phyloP scores from a whole-genome alignment of 2,888 invertebrate species.

The Sarcophaga subvicina region DNA sequence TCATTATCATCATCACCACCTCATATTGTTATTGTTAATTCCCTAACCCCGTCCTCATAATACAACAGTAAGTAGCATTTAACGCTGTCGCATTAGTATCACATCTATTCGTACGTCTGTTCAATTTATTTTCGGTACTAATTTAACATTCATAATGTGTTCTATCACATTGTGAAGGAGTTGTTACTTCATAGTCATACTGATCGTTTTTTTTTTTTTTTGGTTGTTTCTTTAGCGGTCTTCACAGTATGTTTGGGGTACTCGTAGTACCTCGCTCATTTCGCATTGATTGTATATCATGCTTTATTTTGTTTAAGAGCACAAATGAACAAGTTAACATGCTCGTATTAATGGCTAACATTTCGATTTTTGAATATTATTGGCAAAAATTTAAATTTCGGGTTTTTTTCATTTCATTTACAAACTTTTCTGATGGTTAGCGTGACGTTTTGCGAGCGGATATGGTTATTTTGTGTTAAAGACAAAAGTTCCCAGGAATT shows the following conservation, averaged over 20 bases:
- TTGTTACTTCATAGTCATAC: constrained; percentile 65
- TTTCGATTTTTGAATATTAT: background rate
- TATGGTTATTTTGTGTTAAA: background rate
- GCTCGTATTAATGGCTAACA: background rate
- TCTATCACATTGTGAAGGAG: constrained; percentile 56
- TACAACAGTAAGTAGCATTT: background rate
- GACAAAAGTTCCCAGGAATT: background rate
- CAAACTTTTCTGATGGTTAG: background rate
- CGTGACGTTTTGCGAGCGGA: no score
- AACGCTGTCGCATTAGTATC: constrained; percentile 11
- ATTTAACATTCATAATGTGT: constrained; percentile 72
- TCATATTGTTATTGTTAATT: constrained; percentile 18
- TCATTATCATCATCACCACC: background rate
- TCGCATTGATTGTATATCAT: no score
- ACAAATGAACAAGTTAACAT: no score
- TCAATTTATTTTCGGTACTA: constrained; percentile 58
- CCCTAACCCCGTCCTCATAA: background rate
- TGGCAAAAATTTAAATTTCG: background rate
- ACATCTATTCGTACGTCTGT: constrained; percentile 64
- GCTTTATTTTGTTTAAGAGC: background rate
- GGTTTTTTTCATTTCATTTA: background rate
- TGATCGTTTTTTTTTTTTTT: constrained; percentile 37
- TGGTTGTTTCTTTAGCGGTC: background rate
- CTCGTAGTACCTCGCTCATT: no score
- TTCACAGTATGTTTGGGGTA: no score